Evolutionary conservation across 2,888 invertebrate genomes (phyloP), one percentile per base, ranked within the genome.

Genomic region (Macaria liturata): DNA sequence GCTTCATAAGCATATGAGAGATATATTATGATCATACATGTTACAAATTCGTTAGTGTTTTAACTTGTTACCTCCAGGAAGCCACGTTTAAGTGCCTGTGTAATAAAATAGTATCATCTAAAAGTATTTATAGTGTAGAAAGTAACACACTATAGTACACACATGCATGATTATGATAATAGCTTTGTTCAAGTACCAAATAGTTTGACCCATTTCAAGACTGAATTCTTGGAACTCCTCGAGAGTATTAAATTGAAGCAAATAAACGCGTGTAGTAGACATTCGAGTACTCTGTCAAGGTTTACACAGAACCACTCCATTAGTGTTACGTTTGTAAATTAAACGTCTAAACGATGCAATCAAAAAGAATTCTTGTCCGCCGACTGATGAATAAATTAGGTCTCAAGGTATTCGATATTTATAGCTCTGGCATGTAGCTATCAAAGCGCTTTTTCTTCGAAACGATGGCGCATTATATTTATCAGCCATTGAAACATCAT

Each of bases 391-490:
- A 59, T 51, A 59, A 59, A 51, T 55, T 39, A 55, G n/a, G 51
- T 1, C 45, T 45, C 51, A 49, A 59, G 59, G 48, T 51, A 51
- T 48, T 56, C 49, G 45, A 59, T 49, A 48, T 59, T 52, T 53
- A 55, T 55, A 37, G 43, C 32, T 0, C 6, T 42, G n/a, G 9
- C 9, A 9, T 42, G 42, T 37, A 32, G 20, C 47, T 50, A 32
- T 51, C 48, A 51, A 9, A 45, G 52, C 45, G n/a, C 20, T 20
- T 46, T 46, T 59, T 55, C 59, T 32, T 32, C 34, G 59, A 60
- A 60, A 44, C 32, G 49, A 20, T 34, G n/a, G 32, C 9, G 31
- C 32, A 46, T 53, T 54, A 54, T 32, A 53, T 58, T 58, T 58
- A 43, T 46, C 45, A 8, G 7, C 48, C 48, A 57, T 53, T 49